Evolutionary conservation across 64 coral and sea anemone species (phyloP).

Genomic region (Stichodactyla helianthus): DNA sequence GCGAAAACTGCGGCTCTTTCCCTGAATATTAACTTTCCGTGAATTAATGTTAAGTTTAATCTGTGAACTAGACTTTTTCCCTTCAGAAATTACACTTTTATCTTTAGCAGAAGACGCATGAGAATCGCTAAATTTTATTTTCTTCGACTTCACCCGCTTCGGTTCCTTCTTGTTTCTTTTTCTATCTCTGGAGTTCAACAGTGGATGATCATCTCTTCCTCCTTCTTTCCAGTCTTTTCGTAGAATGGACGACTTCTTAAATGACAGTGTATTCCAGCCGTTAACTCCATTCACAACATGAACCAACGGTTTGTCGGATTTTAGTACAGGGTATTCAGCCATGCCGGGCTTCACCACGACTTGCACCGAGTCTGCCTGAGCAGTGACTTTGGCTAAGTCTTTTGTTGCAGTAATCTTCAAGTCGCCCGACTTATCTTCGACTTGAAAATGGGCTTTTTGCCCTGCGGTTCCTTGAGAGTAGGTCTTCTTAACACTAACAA

Average conservation of each 20-base stretch:
- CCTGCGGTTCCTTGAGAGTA: constrained; percentile 26
- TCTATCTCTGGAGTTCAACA: neutral
- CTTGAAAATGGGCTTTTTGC: constrained; percentile 93
- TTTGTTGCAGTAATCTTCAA: constrained; percentile 81
- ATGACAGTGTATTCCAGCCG: constrained; percentile 45
- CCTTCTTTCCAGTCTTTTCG: neutral
- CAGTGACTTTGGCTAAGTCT: constrained; percentile 66
- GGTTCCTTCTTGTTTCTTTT: neutral
- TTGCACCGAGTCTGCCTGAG: constrained; percentile 77
- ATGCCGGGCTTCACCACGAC: constrained; percentile 85
- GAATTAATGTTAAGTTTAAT: neutral
- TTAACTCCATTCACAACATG: constrained; percentile 44
- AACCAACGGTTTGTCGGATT: constrained; percentile 89
- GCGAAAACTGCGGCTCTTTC: neutral
- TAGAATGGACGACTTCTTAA: constrained; percentile 33
- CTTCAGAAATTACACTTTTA: neutral
- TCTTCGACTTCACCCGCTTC: neutral
- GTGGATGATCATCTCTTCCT: too few relatives aligned
- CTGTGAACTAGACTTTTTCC: neutral
- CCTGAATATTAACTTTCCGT: neutral
- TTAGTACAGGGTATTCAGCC: constrained; percentile 68
- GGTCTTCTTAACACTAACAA: neutral
- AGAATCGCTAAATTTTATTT: neutral
- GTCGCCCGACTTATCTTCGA: constrained; percentile 90
- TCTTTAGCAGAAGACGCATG: neutral